Conservation (phyloP, 2,113 vertebrate species). For the Daphoenositta chrysoptera region DNA sequence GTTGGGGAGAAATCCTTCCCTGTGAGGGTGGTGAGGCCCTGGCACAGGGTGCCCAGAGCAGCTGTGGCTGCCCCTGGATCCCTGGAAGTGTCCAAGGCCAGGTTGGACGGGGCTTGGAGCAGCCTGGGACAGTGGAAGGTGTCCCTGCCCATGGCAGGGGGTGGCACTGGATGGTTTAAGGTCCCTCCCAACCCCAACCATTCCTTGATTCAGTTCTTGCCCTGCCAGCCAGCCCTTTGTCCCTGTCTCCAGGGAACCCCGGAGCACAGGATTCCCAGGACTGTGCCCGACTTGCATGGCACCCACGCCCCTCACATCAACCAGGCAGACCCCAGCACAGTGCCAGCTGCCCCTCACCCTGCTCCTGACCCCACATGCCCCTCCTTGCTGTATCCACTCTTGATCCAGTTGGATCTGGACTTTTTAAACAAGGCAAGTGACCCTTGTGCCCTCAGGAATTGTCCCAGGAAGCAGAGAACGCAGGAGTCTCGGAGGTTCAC, state of each 20-base stretch:
- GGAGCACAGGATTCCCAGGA: not conserved
- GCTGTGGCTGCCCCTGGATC: not conserved
- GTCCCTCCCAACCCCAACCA: not conserved
- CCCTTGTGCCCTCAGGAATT: not conserved
- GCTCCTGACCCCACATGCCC: not conserved
- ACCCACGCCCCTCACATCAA: not conserved
- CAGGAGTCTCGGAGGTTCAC: not conserved
- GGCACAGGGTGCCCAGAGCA: not conserved
- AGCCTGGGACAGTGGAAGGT: fast-evolving
- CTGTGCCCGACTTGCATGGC: not conserved
- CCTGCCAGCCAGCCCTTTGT: not conserved
- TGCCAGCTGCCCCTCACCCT: not conserved
- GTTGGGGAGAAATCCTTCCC: fast-evolving
- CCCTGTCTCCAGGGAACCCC: not conserved
- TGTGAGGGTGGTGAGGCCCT: fast-evolving
- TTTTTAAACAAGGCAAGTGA: not conserved
- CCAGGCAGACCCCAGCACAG: not conserved
- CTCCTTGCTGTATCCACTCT: not conserved
- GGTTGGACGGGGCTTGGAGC: fast-evolving
- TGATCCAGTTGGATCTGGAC: not conserved
- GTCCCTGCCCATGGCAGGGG: no score
- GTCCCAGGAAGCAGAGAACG: not conserved
- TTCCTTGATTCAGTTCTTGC: not conserved
- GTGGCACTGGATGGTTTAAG: fast-evolving
- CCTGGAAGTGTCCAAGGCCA: not conserved